Percentiles rank a stretch among this genome's conserved stretches.
phyloP scores from a whole-genome alignment of 2,888 invertebrate species.

The Melieria crassipennis region DNA sequence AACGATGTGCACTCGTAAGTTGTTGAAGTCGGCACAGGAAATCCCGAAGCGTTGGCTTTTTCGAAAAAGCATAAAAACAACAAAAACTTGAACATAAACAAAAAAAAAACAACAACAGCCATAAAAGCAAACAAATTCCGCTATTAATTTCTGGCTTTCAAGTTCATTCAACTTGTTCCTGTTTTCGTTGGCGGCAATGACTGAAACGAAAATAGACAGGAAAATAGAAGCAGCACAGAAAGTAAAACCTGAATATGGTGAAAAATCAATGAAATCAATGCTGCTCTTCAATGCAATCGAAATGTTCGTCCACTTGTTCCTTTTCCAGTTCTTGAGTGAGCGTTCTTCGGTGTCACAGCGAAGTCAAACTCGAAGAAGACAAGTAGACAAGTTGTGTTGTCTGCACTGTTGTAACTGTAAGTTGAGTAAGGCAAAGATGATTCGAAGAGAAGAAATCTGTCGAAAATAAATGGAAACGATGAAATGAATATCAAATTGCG shows the following conservation, averaged over 20 bases:
- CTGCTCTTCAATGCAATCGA: too few relatives aligned
- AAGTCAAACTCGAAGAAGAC: too few relatives aligned
- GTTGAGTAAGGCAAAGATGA: neutral
- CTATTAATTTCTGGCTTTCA: neutral
- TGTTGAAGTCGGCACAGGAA: neutral
- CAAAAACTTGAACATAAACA: neutral
- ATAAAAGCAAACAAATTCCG: too few relatives aligned
- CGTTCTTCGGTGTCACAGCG: too few relatives aligned
- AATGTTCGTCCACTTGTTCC: too few relatives aligned
- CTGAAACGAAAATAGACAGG: neutral
- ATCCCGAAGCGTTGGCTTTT: neutral
- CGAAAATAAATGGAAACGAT: too few relatives aligned
- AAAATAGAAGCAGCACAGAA: constrained; percentile 3
- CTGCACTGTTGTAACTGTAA: neutral
- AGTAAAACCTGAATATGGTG: too few relatives aligned
- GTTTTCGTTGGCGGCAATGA: constrained; percentile 14
- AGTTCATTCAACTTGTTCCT: constrained; percentile 41
- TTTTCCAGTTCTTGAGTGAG: too few relatives aligned
- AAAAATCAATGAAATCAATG: too few relatives aligned
- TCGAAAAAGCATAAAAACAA: neutral
- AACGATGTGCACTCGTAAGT: neutral
- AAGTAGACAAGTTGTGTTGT: neutral
- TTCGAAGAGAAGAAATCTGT: neutral
- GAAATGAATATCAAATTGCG: too few relatives aligned
- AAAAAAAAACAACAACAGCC: neutral